Base-by-base conservation (phyloP, 2,113 vertebrate species). In the Varanus salvator region DNA sequence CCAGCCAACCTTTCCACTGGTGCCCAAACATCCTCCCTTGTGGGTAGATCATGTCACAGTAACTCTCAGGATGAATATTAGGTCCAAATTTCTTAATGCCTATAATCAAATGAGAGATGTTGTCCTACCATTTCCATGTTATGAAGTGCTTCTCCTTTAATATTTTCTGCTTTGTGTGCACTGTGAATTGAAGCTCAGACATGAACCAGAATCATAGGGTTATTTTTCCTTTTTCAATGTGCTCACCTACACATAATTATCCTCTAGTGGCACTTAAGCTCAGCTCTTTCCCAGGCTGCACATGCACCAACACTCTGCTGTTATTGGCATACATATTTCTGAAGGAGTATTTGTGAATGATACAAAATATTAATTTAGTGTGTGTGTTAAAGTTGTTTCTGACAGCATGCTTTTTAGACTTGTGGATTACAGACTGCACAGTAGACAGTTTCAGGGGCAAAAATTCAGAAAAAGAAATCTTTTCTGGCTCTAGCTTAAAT, bases 401-500 rank as follows among this genome's bases (percentile, higher is more conserved):
- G 38, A 64, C 21, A 21, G 52, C 71, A 89, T 48, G 52, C 34
- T 64, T 11, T 78, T 68, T 87, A 23, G 21, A 50, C 21, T 68
- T 68, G 44, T 27, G 44, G 71, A 82, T 68, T n/a, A 80, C 31
- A 64, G 68, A 82, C 23, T 66, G 23, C 29, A 54, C 72, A 54
- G 60, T 76, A 19, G 68, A 25, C 87, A 68, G 54, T 84, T 89
- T 74, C 68, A 0, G 0, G 84, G 82, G 21, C 50, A 68, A 76
- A 89, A 89, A 19, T 78, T 44, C 77, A 60, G 77, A 87, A 31
- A 48, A 27, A 90, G 75, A 21, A 25, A 69, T 44, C 0, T 34
- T 87, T 81, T 48, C 54, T 76, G 27, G 19, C 54, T 91, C 74
- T 80, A 88, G 64, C 90, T 89, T 87, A 94, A 44, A 44, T 44